A percentile compares a stretch with the other conserved stretches of the same genome.
Evolutionary conservation across 1,140 invertebrate genomes (phyloP).

Genomic region (Drosophila paulistorum): DNA sequence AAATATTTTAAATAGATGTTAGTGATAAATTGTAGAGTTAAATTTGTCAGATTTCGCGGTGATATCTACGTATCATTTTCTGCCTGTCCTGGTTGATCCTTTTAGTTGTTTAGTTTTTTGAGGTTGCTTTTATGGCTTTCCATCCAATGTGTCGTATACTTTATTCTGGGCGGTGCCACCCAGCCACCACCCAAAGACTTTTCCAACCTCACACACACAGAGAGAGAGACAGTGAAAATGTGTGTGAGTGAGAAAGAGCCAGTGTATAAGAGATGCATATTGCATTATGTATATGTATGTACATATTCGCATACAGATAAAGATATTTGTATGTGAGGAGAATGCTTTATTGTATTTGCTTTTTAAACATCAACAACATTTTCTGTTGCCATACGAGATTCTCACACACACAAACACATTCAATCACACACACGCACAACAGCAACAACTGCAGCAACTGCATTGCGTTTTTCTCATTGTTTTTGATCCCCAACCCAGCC

Average conservation of each 20-base stretch:
- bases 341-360: slow-evolving; percentile 51
- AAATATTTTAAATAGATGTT: background rate
- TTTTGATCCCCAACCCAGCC: slow-evolving; percentile 34
- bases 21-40: background rate
- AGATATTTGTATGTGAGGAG: slow-evolving; percentile 39
- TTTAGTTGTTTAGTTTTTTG: background rate
- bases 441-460: slow-evolving; percentile 44
- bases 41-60: background rate
- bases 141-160: slow-evolving; percentile 3
- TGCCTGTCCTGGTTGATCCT: slow-evolving; percentile 6
- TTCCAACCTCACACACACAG: background rate
- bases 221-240: background rate
- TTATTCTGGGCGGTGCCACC: background rate
- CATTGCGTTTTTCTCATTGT: slow-evolving; percentile 75
- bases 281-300: slow-evolving; percentile 47
- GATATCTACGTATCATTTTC: background rate
- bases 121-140: slow-evolving; percentile 8
- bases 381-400: slow-evolving; percentile 53
- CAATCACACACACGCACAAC: slow-evolving; percentile 5
- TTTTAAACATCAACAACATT: slow-evolving; percentile 70
- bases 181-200: slow-evolving; percentile 11
- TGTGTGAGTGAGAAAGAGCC: slow-evolving; percentile 15
- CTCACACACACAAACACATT: slow-evolving; percentile 18
- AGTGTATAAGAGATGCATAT: slow-evolving; percentile 46
- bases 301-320: slow-evolving; percentile 32